These are phyloP conservation scores for Epinephelus coioides DNA, from an alignment of 2,797 vertebrate genomes.

Conservation along the genomic window DNA sequence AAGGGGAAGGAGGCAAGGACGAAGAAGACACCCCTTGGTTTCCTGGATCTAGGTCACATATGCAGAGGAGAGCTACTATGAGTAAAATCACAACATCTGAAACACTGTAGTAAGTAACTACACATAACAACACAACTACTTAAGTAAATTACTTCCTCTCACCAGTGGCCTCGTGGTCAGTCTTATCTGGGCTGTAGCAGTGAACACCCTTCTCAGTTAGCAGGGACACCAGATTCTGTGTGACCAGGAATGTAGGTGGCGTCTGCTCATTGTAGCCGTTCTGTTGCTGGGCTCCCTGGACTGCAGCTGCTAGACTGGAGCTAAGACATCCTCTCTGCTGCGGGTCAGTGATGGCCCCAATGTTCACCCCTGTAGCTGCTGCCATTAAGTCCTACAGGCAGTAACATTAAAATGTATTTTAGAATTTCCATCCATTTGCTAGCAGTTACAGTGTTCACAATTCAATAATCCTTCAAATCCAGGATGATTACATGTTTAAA, in stretches of 20 bases:
- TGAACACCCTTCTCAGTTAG: constrained; percentile 86
- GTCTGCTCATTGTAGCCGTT: constrained; percentile 76
- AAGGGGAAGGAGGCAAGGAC: constrained; percentile 72
- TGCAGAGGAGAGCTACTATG: neutral
- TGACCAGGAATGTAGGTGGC: constrained; percentile 86
- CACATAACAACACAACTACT: neutral
- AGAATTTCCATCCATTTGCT: neutral
- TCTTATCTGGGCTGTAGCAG: constrained; percentile 74
- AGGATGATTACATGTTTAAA: neutral
- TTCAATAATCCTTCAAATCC: neutral
- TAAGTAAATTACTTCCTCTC: constrained; percentile 24
- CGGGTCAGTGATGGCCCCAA: constrained; percentile 79
- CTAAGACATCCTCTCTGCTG: constrained; percentile 78
- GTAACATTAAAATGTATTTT: neutral
- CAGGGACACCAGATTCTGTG: constrained; percentile 87
- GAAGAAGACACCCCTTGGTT: constrained; percentile 67
- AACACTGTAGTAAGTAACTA: constrained; percentile 13
- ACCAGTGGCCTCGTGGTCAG: constrained; percentile 83
- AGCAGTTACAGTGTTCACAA: neutral
- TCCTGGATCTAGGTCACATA: constrained; percentile 66
- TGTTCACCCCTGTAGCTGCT: constrained; percentile 86
- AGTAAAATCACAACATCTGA: neutral
- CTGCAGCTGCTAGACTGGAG: constrained; percentile 62
- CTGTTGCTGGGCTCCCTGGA: constrained; percentile 59
- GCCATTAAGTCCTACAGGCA: constrained; percentile 85